Evolutionary conservation across 2,797 vertebrate genomes (phyloP), one percentile per base, ranked within the genome.

Genomic region (Molossus alvarezi): DNA sequence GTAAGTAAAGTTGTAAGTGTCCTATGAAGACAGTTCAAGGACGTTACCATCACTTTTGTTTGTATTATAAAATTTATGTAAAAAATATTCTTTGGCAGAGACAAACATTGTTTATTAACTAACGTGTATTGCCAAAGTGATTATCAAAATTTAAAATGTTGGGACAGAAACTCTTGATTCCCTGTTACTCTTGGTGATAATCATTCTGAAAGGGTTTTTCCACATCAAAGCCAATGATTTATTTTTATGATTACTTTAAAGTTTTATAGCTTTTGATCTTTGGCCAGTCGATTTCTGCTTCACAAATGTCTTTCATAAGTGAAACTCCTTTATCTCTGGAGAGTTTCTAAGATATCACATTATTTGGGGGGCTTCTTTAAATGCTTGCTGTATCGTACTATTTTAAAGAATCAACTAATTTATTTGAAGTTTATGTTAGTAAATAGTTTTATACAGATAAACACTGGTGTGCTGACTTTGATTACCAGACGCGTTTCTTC

Each of bases 251-350:
- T 90, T 92, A 69, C 53, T 80, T 86, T 80, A 92, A 90, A 62
- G 18, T 90, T 96, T 94, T 91, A 90, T 6, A 77, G 41, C 18
- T 92, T 92, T 95, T 94, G 71, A 88, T 96, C 51, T 93, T 89
- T 23, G 53, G 17, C 25, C 64, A 89, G 57, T 92, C 13, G 76
- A 88, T 65, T 95, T 81, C 65, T 92, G 33, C 37, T 92, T 84
- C 62, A 76, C 11, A 67, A 76, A 91, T 72, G 7, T 45, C n/a
- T 95, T 92, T 94, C 62, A 53, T 51, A 92, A 84, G 4, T 92
- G 55, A 95, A 86, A 86, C 2, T 20, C n/a, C 3, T 51, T 84
- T 83, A 77, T 88, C 33, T 72, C 48, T 81, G 51, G 41, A 90
- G 29, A 65, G 25, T 92, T 92, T 91, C 71, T 90, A 82, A 55